These are phyloP conservation scores for Plagiodera versicolora DNA, from an alignment of 2,888 invertebrate genomes.

Conservation along the genomic window DNA sequence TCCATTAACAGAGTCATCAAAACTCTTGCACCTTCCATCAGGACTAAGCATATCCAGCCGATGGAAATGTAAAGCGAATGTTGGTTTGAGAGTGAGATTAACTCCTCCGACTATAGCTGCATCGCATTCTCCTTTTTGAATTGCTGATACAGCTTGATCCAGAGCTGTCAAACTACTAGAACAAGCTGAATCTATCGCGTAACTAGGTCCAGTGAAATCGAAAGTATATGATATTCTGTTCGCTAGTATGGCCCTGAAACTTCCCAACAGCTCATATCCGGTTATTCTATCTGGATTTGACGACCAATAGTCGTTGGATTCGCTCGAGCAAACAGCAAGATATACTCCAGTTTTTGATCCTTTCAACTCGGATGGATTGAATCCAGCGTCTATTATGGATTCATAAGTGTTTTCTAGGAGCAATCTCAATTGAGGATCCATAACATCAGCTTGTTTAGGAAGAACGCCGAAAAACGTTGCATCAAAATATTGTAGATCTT, in stretches of 20 bases:
- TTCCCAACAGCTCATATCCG: not conserved
- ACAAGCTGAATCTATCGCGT: constrained; percentile 36
- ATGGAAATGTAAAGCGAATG: not conserved
- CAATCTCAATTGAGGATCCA: constrained; percentile 3
- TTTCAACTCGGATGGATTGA: constrained; percentile 4
- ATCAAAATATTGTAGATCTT: constrained; percentile 4
- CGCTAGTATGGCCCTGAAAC: constrained; percentile 2
- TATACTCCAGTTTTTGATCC: constrained; percentile 6
- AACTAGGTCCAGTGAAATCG: constrained; percentile 40
- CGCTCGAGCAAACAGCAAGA: not conserved
- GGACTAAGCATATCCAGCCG: constrained; percentile 75
- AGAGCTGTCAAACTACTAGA: constrained; percentile 35
- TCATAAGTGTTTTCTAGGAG: constrained; percentile 1
- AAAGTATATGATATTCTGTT: constrained; percentile 37
- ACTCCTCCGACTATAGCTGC: constrained; percentile 52
- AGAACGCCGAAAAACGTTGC: not conserved
- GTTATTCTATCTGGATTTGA: not conserved
- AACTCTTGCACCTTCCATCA: constrained; percentile 87
- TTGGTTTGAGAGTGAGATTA: not conserved
- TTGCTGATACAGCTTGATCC: constrained; percentile 25
- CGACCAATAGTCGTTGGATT: not conserved
- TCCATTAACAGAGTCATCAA: constrained; percentile 81
- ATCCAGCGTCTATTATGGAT: constrained; percentile 5
- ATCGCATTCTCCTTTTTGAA: constrained; percentile 23
- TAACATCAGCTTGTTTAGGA: not conserved